Evolutionary conservation across 1,140 invertebrate species (phyloP), one percentile per base, ranked within the genome.

Genomic region (Paracyclopina nana): DNA sequence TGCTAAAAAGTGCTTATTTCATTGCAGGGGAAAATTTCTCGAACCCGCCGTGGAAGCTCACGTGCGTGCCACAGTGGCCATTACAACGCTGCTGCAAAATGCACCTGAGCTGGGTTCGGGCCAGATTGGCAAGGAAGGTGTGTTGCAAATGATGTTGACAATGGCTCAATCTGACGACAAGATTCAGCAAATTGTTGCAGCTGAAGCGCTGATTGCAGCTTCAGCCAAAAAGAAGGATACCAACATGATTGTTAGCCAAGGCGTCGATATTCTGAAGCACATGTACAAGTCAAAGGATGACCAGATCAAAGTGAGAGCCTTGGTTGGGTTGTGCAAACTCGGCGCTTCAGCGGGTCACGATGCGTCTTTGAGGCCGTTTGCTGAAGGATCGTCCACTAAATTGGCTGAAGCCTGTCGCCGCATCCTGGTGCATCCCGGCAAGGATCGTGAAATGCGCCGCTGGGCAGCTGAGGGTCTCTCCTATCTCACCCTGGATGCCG

Each of bases 401-500:
- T 64, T 99, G 41, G 86, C 91, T 0, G 80, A 86, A 65, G 87
- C 87, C 14, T 99, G 95, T 62, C 72, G 83, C 54, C 78, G 79
- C 55, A 95, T 94, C 63, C 63, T 95, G 24, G 72, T 88, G 0
- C 90, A 87, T 67, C 74, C 79, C 0, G 68, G 76, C 3, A 87
- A 91, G 62, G 82, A 94, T 59, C 73, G 76, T 53, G 85, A 92
- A 59, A 78, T 94, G 63, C 71, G 84, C 44, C 80, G 85, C 59
- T 97, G 91, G 90, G 90, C 92, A 0, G 83, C 87, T 22, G 95
- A 99, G 69, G 94, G 92, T 11, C 68, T 99, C 0, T 92, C 92
- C 0, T 99, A 96, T 63, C 68, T 99, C 2, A 94, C 91, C 4
- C 71, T 99, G 29, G 92, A 99, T 70, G 95, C 88, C 9, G 92